A percentile compares a stretch with the other conserved stretches of the same genome.
Evolutionary conservation across 1,140 invertebrate species (phyloP).

Genomic region (Macrobrachium nipponense): DNA sequence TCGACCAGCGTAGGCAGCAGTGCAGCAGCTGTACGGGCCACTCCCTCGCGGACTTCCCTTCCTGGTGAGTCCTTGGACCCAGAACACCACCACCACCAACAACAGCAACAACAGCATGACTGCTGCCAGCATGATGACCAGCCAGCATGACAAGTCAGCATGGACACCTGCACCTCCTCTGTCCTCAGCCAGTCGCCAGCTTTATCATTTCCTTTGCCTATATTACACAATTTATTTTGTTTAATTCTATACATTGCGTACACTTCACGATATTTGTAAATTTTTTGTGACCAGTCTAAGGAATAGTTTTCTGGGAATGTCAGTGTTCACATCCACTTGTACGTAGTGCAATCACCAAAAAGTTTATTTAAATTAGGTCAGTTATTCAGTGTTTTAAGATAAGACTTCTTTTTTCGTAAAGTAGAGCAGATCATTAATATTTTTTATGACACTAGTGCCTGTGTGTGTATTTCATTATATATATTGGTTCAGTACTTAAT

Average conservation of each 20-base stretch:
- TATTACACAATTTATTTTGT: constrained; percentile 9
- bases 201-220: constrained; percentile 1
- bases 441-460: constrained; percentile 26
- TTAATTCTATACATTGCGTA: neutral
- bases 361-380: constrained; percentile 14
- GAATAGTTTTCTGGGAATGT: constrained; percentile 41
- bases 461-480: constrained; percentile 22
- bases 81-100: neutral
- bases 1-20: constrained; percentile 26
- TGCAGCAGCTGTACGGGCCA: constrained; percentile 67
- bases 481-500: no score
- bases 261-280: constrained; percentile 15
- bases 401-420: constrained; percentile 11
- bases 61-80: constrained; percentile 52
- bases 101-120: constrained; percentile 7
- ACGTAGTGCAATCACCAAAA: neutral
- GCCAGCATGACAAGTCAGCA: constrained; percentile 38
- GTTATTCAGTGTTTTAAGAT: constrained; percentile 21
- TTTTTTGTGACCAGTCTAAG: neutral
- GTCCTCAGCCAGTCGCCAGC: constrained; percentile 2
- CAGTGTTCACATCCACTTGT: constrained; percentile 44
- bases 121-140: constrained; percentile 30
- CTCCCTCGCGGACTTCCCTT: constrained; percentile 63
- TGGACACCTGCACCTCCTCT: constrained; percentile 21
- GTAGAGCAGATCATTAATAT: constrained; percentile 5